Conservation (phyloP, 2,113 vertebrate species). For the Gymnorhina tibicen region DNA sequence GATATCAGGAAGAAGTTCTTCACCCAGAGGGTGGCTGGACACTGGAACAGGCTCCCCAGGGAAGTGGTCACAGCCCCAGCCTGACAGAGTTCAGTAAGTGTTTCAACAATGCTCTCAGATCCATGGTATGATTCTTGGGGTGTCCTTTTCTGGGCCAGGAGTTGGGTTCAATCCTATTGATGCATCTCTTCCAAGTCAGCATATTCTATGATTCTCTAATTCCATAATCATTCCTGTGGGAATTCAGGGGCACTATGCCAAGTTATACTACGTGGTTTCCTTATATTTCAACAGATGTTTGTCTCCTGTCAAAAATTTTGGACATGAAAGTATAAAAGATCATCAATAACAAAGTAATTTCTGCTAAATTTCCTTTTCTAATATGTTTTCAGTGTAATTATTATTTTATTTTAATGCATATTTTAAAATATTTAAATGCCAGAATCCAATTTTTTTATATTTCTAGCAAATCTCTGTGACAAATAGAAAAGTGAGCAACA, state of each 20-base stretch:
- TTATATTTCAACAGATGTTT: background rate
- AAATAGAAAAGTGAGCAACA: background rate
- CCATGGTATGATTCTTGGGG: background rate
- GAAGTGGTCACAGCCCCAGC: background rate
- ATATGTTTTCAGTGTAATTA: background rate
- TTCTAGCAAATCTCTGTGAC: rapidly evolving
- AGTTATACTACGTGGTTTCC: background rate
- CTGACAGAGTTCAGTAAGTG: background rate
- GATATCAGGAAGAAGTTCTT: background rate
- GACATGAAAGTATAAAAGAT: background rate
- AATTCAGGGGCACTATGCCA: background rate
- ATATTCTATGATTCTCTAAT: background rate
- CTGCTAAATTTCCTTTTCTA: background rate
- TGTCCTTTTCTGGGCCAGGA: background rate
- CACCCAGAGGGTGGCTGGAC: background rate
- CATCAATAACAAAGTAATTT: background rate
- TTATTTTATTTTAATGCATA: background rate
- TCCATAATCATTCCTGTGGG: background rate
- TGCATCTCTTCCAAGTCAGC: background rate
- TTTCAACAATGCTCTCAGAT: background rate
- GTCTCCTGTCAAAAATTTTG: background rate
- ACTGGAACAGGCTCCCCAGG: background rate
- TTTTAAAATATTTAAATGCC: background rate
- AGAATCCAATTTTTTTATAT: background rate
- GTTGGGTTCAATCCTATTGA: background rate